These are phyloP conservation scores for Carapus acus DNA, from an alignment of 2,797 vertebrate species.

Conservation along the genomic window DNA sequence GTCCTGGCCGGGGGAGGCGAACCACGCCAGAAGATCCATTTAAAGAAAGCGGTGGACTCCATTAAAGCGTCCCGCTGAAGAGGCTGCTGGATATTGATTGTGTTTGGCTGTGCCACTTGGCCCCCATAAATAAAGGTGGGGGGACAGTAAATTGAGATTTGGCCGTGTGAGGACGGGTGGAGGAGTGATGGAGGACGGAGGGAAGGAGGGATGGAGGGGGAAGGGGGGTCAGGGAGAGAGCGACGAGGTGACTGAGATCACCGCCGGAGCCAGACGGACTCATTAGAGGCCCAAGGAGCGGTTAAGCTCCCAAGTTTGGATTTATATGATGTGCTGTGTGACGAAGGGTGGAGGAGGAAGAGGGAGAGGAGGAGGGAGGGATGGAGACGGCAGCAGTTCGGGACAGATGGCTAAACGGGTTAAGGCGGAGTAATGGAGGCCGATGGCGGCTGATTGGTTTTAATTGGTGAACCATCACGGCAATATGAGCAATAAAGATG, in stretches of 20 bases:
- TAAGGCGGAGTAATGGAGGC: slow-evolving; percentile 18
- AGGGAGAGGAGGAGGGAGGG: slow-evolving; percentile 19
- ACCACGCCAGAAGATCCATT: slow-evolving; percentile 30
- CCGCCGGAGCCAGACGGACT: slow-evolving; percentile 41
- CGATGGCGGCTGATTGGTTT: slow-evolving; percentile 10
- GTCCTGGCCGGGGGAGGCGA: slow-evolving; percentile 48
- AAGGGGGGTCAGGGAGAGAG: slow-evolving; percentile 21
- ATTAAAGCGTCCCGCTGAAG: slow-evolving; percentile 50
- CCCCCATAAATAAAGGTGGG: slow-evolving; percentile 47
- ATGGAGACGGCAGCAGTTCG: slow-evolving; percentile 11
- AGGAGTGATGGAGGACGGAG: no score
- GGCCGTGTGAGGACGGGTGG: no score
- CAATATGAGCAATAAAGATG: no score
- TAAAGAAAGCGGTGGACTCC: slow-evolving; percentile 35
- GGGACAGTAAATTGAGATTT: slow-evolving; percentile 39
- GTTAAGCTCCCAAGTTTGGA: slow-evolving; percentile 37
- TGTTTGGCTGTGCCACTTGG: slow-evolving; percentile 46
- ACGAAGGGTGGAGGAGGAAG: slow-evolving; percentile 22
- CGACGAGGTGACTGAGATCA: slow-evolving; percentile 44
- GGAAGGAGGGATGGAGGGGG: no score
- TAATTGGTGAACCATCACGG: slow-evolving; percentile 16
- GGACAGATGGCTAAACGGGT: slow-evolving; percentile 18
- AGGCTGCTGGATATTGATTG: slow-evolving; percentile 41
- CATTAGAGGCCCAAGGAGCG: slow-evolving; percentile 26
- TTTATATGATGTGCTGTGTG: slow-evolving; percentile 41